Evolutionary conservation across 1,140 invertebrate species (phyloP).

Genomic region (Dendroctonus ponderosae): DNA sequence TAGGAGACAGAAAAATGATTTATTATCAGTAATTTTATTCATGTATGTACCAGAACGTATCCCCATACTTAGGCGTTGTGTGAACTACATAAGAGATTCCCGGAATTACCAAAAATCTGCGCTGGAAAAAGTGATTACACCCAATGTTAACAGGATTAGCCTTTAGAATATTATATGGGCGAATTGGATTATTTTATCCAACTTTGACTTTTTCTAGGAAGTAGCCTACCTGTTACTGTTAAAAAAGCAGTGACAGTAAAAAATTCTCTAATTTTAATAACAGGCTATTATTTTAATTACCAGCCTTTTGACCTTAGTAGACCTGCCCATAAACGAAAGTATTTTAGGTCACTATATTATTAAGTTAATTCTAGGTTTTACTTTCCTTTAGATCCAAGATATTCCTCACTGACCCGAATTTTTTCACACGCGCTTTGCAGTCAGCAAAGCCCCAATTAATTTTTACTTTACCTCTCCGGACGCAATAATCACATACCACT

Average conservation of each 20-base stretch:
- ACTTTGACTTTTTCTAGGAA: too few species aligned
- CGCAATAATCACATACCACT: conserved; percentile 13
- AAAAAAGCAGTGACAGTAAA: too few species aligned
- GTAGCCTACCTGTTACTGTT: too few species aligned
- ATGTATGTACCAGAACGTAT: too few species aligned
- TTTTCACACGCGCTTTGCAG: conserved; percentile 5
- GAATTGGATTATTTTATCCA: too few species aligned
- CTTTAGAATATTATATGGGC: too few species aligned
- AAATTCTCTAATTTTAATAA: not conserved
- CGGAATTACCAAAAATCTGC: too few species aligned
- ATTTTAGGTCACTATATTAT: conserved; percentile 8
- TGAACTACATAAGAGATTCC: too few species aligned
- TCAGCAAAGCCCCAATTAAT: conserved; percentile 10
- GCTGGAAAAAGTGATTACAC: too few species aligned
- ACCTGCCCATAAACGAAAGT: conserved; percentile 17
- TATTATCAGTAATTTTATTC: not conserved
- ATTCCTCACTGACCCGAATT: conserved; percentile 14
- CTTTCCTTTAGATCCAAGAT: conserved; percentile 10
- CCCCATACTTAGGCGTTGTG: too few species aligned
- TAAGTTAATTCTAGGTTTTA: conserved; percentile 12
- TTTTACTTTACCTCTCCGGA: conserved; percentile 6
- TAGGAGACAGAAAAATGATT: conserved; percentile 5
- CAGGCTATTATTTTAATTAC: conserved; percentile 1
- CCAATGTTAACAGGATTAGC: too few species aligned
- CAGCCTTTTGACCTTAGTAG: not conserved